Conservation (phyloP, 2,797 vertebrate species). For the Epinephelus coioides region DNA sequence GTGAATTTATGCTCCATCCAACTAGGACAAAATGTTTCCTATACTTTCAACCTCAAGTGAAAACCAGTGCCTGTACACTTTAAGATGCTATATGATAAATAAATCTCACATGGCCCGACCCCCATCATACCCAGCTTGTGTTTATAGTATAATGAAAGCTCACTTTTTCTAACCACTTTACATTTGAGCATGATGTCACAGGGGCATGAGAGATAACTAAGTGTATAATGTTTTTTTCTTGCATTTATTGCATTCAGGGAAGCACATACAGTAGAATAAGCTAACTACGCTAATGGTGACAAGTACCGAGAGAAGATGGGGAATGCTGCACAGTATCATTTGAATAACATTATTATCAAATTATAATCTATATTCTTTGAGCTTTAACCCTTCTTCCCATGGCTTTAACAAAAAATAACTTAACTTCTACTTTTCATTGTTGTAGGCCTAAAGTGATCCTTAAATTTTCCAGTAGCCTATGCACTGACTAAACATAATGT, state of each 20-base stretch:
- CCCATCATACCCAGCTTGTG: conserved; percentile 17
- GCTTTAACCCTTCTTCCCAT: no score
- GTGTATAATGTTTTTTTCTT: background rate
- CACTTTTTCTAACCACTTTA: conserved; percentile 5
- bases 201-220: background rate
- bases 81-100: background rate
- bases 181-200: background rate
- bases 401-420: no score
- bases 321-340: background rate
- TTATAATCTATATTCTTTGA: background rate
- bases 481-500: no score
- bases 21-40: conserved; percentile 32
- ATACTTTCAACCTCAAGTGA: conserved; percentile 19
- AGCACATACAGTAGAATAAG: background rate
- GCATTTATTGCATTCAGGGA: background rate
- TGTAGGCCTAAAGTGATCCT: no score
- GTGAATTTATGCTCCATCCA: conserved; percentile 18
- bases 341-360: background rate
- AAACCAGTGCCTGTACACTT: conserved; percentile 2
- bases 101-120: background rate
- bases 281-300: background rate
- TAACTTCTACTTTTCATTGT: no score
- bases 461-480: no score
- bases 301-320: background rate
- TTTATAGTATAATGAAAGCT: background rate